Percentiles rank a stretch among this genome's conserved stretches.
These are phyloP conservation scores for Opisthocomus hoazin DNA, from an alignment of 2,113 vertebrate species.

Conservation along the genomic window DNA sequence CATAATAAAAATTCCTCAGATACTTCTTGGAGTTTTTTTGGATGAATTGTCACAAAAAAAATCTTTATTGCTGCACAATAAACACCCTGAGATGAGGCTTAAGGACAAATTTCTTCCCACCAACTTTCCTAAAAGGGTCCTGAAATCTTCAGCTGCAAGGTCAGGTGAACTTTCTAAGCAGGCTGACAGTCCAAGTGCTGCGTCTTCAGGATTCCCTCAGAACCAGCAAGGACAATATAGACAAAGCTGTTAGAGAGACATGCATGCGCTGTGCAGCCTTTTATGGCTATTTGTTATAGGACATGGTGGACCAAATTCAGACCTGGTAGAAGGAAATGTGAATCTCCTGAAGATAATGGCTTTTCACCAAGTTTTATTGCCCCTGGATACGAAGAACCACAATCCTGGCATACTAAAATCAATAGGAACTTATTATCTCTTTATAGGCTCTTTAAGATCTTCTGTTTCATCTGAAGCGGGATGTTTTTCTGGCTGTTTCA, in stretches of 20 bases:
- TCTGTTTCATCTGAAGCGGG: background rate
- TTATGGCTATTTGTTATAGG: background rate
- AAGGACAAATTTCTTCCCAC: background rate
- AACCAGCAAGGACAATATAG: background rate
- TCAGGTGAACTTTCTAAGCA: background rate
- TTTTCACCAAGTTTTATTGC: background rate
- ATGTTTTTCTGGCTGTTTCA: background rate
- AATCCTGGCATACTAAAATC: background rate
- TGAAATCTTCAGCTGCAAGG: background rate
- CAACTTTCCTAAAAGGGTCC: background rate
- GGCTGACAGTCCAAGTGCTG: background rate
- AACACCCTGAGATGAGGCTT: background rate
- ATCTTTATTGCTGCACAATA: background rate
- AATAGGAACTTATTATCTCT: background rate
- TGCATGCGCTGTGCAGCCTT: background rate
- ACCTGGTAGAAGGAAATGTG: background rate
- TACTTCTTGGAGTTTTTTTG: background rate
- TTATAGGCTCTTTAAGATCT: background rate
- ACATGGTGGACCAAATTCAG: background rate
- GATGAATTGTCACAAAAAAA: background rate
- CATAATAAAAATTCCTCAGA: background rate
- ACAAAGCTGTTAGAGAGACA: background rate
- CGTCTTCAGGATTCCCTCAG: background rate
- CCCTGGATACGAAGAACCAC: background rate
- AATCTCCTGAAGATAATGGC: background rate